A percentile compares a stretch with the other conserved stretches of the same genome.
phyloP scores from a whole-genome alignment of 2,888 invertebrate genomes.

The Pemphredon lugubris region DNA sequence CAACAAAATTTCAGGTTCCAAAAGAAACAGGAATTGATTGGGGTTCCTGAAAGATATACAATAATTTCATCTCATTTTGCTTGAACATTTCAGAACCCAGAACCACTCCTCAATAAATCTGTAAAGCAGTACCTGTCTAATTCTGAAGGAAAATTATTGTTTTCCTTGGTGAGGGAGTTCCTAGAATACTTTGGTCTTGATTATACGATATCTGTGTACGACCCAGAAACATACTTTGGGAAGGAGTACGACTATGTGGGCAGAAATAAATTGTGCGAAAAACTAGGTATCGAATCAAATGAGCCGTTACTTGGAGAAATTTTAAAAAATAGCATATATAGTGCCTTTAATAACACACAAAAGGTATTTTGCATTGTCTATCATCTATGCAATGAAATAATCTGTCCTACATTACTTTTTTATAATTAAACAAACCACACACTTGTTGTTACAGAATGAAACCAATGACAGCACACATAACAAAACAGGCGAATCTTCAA shows the following conservation, averaged over 20 bases:
- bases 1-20: no score
- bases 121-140: slow-evolving; percentile 84
- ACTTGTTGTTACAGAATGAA: slow-evolving; percentile 68
- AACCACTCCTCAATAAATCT: slow-evolving; percentile 83
- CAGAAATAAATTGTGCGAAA: slow-evolving; percentile 80
- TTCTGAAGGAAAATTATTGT: slow-evolving; percentile 84
- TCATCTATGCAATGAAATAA: slow-evolving; percentile 6
- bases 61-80: no score
- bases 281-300: slow-evolving; percentile 76
- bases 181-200: slow-evolving; percentile 90
- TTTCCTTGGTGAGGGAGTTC: slow-evolving; percentile 89
- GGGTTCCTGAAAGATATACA: no score
- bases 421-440: background rate
- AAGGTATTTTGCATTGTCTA: no score
- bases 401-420: background rate
- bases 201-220: slow-evolving; percentile 90
- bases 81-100: slow-evolving; percentile 79
- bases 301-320: slow-evolving; percentile 79
- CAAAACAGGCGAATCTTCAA: slow-evolving; percentile 67
- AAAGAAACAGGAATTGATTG: no score
- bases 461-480: slow-evolving; percentile 68
- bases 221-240: slow-evolving; percentile 89
- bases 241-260: slow-evolving; percentile 85
- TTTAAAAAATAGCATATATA: slow-evolving; percentile 75
- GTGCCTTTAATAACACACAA: slow-evolving; percentile 74